phyloP scores from a whole-genome alignment of 2,888 invertebrate genomes.

The Zootermopsis nevadensis region DNA sequence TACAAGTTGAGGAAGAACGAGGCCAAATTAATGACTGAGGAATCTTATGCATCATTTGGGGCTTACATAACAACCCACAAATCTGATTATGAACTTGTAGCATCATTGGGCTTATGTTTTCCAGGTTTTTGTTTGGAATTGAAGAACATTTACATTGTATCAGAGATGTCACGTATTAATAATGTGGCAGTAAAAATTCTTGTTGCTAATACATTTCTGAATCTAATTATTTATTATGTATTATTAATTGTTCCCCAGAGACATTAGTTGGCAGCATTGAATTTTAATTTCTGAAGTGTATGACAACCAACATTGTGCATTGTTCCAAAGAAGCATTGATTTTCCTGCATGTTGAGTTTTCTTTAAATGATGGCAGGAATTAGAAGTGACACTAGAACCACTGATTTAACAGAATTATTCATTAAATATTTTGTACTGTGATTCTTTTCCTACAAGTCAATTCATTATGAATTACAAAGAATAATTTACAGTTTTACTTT shows the following conservation, averaged over 20 bases:
- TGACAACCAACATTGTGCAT: background rate
- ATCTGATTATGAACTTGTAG: background rate
- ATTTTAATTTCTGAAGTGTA: background rate
- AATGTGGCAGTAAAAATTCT: conserved; percentile 32
- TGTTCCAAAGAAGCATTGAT: conserved; percentile 5
- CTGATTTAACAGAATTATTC: background rate
- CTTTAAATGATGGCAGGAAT: background rate
- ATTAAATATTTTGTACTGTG: conserved; percentile 26
- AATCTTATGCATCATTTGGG: background rate
- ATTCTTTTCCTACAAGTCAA: conserved; percentile 44
- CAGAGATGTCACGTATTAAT: conserved; percentile 4
- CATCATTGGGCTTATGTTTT: background rate
- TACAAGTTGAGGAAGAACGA: background rate
- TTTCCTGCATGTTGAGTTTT: background rate
- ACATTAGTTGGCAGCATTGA: background rate
- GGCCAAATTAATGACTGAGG: background rate
- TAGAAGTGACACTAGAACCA: background rate
- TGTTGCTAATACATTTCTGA: background rate
- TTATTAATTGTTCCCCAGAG: background rate
- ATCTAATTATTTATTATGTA: conserved; percentile 22
- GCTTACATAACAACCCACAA: background rate
- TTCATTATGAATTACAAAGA: background rate
- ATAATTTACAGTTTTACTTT: conserved; percentile 1
- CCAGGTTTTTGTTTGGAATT: conserved; percentile 1
- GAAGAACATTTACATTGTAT: conserved; percentile 21